Conservation (phyloP, 1,140 invertebrate species). For the Zaprionus capensis region DNA sequence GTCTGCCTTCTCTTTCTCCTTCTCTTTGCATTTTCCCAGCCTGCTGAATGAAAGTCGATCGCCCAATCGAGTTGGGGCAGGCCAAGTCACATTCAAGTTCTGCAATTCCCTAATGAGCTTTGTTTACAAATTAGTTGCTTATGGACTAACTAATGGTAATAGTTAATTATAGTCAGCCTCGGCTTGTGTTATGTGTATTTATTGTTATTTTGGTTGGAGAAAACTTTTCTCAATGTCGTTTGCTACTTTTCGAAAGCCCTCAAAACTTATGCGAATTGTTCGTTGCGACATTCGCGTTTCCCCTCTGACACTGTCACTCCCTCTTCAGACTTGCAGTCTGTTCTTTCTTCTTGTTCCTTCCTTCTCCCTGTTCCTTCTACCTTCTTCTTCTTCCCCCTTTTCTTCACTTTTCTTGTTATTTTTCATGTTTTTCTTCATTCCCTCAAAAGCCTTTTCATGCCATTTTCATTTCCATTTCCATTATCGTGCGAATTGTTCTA, state of each 20-base stretch:
- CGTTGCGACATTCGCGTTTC: background rate
- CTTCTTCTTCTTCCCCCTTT: conserved; percentile 1
- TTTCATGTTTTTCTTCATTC: conserved; percentile 18
- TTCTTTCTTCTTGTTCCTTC: background rate
- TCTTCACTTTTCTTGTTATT: conserved; percentile 10
- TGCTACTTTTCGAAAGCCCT: background rate
- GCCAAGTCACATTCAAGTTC: background rate
- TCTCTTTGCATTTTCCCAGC: conserved; percentile 2
- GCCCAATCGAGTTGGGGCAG: background rate
- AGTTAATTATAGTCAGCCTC: background rate
- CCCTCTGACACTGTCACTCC: background rate
- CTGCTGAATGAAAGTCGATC: background rate
- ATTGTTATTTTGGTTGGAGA: background rate
- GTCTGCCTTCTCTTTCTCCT: background rate
- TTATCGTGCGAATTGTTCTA: conserved; percentile 68
- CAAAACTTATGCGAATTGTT: conserved; percentile 1
- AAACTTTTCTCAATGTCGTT: background rate
- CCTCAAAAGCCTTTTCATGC: conserved; percentile 68
- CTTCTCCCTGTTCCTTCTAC: background rate
- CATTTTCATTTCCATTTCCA: conserved; percentile 71
- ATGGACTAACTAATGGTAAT: background rate
- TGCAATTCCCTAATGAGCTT: background rate
- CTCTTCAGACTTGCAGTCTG: no score
- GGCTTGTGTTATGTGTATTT: background rate
- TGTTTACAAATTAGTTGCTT: background rate